These are phyloP conservation scores for Melanerpes aurifrons DNA, from an alignment of 2,113 vertebrate genomes.

Conservation along the genomic window DNA sequence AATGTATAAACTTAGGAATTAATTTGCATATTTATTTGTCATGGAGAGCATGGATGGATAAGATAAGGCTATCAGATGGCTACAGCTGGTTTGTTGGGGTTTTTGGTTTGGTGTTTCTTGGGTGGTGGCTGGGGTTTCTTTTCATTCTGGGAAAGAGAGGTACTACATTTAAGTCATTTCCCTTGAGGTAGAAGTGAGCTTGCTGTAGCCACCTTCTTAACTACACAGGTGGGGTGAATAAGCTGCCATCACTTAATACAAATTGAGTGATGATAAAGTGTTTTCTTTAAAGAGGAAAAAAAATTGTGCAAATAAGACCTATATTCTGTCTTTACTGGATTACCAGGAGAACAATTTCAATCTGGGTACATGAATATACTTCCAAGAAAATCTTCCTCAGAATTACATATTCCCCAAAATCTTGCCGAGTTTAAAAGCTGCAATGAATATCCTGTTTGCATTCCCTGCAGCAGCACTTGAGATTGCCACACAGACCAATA, in stretches of 20 bases:
- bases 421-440: neutral
- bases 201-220: neutral
- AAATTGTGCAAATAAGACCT: neutral
- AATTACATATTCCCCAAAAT: neutral
- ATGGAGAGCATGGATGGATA: neutral
- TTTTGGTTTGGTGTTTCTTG: neutral
- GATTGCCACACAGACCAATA: neutral
- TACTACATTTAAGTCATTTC: neutral
- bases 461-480: neutral
- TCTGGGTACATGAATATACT: neutral
- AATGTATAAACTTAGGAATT: neutral
- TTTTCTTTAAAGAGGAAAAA: neutral
- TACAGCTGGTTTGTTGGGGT: neutral
- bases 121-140: neutral
- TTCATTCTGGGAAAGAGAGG: neutral
- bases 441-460: neutral
- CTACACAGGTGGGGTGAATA: neutral
- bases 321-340: neutral
- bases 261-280: neutral
- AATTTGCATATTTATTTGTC: neutral
- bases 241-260: neutral
- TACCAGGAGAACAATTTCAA: neutral
- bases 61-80: neutral
- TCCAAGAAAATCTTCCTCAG: neutral
- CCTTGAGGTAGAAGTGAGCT: neutral